Evolutionary conservation across 2,797 vertebrate genomes (phyloP).

Genomic region (Alectoris magna): DNA sequence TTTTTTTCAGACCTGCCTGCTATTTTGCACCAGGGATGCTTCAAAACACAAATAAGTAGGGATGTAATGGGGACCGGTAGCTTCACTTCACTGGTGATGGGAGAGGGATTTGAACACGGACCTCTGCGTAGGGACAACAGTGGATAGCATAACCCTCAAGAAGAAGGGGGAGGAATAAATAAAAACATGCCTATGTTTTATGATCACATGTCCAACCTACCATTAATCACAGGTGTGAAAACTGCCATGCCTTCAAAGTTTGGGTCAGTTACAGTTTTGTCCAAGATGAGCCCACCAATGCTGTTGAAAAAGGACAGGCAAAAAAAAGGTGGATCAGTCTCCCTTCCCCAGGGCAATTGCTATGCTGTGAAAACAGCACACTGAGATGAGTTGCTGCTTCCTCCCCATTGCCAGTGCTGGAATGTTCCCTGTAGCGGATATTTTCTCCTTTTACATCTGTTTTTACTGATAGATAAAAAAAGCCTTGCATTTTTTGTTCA

Average conservation of each 20-base stretch:
- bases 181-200: neutral
- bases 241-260: constrained; percentile 94
- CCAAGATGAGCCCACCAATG: constrained; percentile 94
- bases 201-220: constrained; percentile 75
- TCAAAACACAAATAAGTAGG: neutral
- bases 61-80: neutral
- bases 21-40: neutral
- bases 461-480: neutral
- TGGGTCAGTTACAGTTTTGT: constrained; percentile 90
- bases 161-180: neutral
- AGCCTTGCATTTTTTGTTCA: neutral
- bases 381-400: neutral
- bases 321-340: neutral
- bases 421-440: neutral
- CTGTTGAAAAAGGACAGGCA: constrained; percentile 76
- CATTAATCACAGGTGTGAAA: constrained; percentile 95
- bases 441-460: neutral
- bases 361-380: neutral
- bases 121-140: neutral
- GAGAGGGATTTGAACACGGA: neutral
- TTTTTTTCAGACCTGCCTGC: neutral
- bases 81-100: neutral
- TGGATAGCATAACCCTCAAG: neutral
- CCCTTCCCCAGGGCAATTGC: neutral
- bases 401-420: neutral